Percentiles rank a stretch among this genome's conserved stretches.
phyloP scores from a whole-genome alignment of 2,888 invertebrate genomes.

The Thyatira batis region DNA sequence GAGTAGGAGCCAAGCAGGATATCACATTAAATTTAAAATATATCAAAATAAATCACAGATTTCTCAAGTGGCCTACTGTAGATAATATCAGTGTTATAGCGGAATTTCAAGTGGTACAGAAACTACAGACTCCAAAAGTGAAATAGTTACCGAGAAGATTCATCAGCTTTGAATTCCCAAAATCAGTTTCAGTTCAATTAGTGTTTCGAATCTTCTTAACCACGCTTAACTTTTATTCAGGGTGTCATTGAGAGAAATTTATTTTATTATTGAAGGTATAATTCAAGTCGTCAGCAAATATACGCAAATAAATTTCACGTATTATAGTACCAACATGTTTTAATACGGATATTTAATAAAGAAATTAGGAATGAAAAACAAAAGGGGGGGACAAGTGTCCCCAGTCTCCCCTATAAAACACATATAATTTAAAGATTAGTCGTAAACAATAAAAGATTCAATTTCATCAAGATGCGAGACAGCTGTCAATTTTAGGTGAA shows the following conservation, averaged over 20 bases:
- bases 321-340: too few species aligned
- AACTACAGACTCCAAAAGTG: constrained; percentile 5
- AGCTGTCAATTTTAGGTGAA: not conserved
- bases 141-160: constrained; percentile 8
- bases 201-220: too few species aligned
- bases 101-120: constrained; percentile 15
- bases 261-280: too few species aligned
- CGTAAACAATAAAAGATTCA: too few species aligned
- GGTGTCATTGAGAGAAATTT: constrained; percentile 3
- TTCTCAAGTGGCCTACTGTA: constrained; percentile 29
- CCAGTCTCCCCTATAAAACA: too few species aligned
- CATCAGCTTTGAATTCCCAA: not conserved
- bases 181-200: not conserved
- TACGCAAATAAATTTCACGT: too few species aligned
- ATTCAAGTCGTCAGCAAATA: too few species aligned
- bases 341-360: too few species aligned
- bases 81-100: constrained; percentile 20
- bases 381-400: too few species aligned
- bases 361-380: too few species aligned
- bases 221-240: not conserved
- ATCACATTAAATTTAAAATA: constrained; percentile 28
- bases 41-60: constrained; percentile 23
- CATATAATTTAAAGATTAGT: too few species aligned
- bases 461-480: too few species aligned
- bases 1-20: constrained; percentile 15